Evolutionary conservation across 1,140 invertebrate genomes (phyloP), one percentile per base, ranked within the genome.

Genomic region (Hestina assimilis): DNA sequence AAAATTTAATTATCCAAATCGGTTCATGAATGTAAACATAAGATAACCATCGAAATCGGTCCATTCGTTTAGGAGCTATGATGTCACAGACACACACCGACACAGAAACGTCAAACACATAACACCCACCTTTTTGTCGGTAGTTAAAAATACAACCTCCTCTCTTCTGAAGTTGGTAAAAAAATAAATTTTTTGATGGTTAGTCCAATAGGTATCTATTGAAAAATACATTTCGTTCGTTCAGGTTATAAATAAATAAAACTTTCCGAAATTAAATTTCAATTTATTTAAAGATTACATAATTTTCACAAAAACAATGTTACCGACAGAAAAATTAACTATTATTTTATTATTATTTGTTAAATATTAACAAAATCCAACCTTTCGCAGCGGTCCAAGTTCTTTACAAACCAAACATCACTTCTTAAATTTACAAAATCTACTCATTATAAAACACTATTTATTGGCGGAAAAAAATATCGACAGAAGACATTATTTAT

Each of bases 251-350:
- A 35, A n/a, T 38, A 72, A 70, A 70, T 59, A 67, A 79, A 67
- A 71, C 56, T 31, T 40, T 38, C 5, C 8, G 66, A 79, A 75
- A 75, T 73, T 58, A 69, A 72, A 72, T 75, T 76, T 69, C 60
- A 74, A 62, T 79, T 79, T 75, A 76, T 71, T 75, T 23, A 42
- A 63, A 72, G 57, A 76, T 75, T 79, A 76, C 71, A 79, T 75
- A 75, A 75, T 76, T 76, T 72, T 50, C 59, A 72, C 46, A 53
- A 69, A 67, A 57, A 51, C 51, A 55, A 51, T 66, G 62, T 67
- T 60, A 12, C 31, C 56, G 52, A 59, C 43, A 12, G 54, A 26
- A 31, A 57, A 62, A 63, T 43, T 29, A 59, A 63, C 46, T 56
- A 35, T 40, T 23, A 21, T 43, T 31, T 54, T 60, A 53, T 65